Base-by-base conservation (phyloP, 2,888 invertebrate species). In the Phymatocera aterrima region DNA sequence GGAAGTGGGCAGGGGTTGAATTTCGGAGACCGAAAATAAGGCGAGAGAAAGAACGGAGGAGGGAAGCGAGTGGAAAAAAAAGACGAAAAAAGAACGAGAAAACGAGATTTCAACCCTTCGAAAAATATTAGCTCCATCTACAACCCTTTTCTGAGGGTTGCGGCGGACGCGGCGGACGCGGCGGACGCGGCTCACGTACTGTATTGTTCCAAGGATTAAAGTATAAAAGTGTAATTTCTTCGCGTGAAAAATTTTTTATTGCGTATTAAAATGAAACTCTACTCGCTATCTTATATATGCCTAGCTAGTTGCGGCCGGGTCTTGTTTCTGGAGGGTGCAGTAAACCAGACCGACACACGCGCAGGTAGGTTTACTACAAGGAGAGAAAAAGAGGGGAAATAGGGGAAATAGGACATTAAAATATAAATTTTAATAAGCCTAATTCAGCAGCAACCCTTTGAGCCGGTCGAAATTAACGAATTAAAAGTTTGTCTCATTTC, bases 371-470 rank as follows among this genome's bases (percentile, higher is more conserved):
- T 6, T 57, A 34, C 61, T 2, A 18, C 0, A 43, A 2, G 43
- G 10, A 46, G 21, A 51, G 28, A 21, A 21, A n/a, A 34, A 8
- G 12, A 46, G 31, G 15, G 37, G 24, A 75, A 10, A 21, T n/a
- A 64, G 3, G 6, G 28, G 46, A 46, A 68, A 68, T 46, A 24
- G 79, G 81, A 79, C 81, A 82, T 82, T 82, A 84, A 79, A 80
- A 85, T 85, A 88, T 90, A 89, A 89, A 90, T 90, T 90, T 90
- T 90, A 90, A 90, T 89, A 88, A 90, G 87, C 85, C 87, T 83
- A 85, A 86, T 40, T 84, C 85, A 85, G 83, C 81, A 40, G 40
- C 83, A 87, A 89, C 90, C 90, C 90, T 89, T 90, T 88, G 88
- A 88, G 87, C 85, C 85, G 83, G 80, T 82, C 83, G 86, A 89